A percentile compares a stretch with the other conserved stretches of the same genome.
Conservation (phyloP, 2,888 invertebrate species). For the Sphaerophoria rueppellii region DNA sequence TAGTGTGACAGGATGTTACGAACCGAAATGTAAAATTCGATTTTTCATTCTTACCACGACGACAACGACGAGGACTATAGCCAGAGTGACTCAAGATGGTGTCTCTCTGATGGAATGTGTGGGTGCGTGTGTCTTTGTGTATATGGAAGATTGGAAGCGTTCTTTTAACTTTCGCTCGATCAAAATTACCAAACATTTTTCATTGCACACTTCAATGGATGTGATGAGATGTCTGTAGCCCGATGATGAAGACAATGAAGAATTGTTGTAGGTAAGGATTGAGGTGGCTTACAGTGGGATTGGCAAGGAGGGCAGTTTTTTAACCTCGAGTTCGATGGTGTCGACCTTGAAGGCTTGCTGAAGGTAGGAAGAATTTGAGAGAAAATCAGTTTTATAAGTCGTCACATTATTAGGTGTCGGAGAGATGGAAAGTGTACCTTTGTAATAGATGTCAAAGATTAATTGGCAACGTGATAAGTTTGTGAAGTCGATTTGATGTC, state of each 20-base stretch:
- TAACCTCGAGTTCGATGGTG: slow-evolving; percentile 68
- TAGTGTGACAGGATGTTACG: slow-evolving; percentile 67
- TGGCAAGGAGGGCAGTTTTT: slow-evolving; percentile 38
- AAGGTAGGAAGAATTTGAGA: slow-evolving; percentile 29
- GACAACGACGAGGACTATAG: not conserved
- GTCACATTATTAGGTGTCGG: slow-evolving; percentile 58
- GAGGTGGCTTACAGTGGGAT: not conserved
- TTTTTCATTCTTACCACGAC: slow-evolving; percentile 54
- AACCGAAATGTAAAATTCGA: slow-evolving; percentile 15
- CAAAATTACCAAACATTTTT: slow-evolving; percentile 70
- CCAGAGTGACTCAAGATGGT: slow-evolving; percentile 33
- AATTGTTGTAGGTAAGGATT: not conserved
- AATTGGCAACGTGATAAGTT: slow-evolving; percentile 71
- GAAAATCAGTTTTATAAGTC: slow-evolving; percentile 62
- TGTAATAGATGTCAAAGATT: slow-evolving; percentile 71
- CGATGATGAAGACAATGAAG: slow-evolving; percentile 42
- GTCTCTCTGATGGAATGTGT: slow-evolving; percentile 45
- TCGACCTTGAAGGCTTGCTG: slow-evolving; percentile 55
- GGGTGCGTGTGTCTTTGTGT: slow-evolving; percentile 26
- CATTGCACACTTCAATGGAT: slow-evolving; percentile 65
- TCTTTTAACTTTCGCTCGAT: slow-evolving; percentile 50
- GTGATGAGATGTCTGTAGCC: slow-evolving; percentile 17
- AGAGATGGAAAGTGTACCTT: slow-evolving; percentile 15
- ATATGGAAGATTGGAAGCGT: slow-evolving; percentile 1
- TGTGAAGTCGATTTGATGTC: slow-evolving; percentile 68